Conservation (phyloP, 1,140 invertebrate genomes). For the Phymorhynchus buccinoides region DNA sequence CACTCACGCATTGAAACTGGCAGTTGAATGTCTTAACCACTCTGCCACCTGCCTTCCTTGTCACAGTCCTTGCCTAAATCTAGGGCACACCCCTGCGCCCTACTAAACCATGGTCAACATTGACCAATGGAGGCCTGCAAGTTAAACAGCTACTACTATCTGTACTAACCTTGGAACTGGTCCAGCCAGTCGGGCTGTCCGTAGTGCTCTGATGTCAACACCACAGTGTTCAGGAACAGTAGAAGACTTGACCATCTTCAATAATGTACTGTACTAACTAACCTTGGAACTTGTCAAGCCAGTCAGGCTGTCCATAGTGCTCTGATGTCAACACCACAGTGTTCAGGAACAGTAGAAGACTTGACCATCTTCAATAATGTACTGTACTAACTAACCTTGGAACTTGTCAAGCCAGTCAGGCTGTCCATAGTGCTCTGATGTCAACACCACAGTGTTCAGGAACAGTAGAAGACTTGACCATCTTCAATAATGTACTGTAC, state of each 20-base stretch:
- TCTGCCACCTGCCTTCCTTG: too few species aligned
- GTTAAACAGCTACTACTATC: too few species aligned
- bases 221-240: conserved; percentile 74
- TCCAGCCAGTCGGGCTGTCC: conserved; percentile 94
- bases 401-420: conserved; percentile 95
- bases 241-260: too few species aligned
- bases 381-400: conserved; percentile 92
- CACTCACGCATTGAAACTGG: too few species aligned
- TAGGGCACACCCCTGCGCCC: too few species aligned
- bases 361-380: too few species aligned
- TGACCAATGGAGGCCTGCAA: too few species aligned
- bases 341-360: conserved; percentile 74
- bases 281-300: conserved; percentile 98
- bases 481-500: too few species aligned
- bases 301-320: conserved; percentile 93
- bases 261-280: too few species aligned
- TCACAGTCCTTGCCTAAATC: too few species aligned
- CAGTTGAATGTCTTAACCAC: too few species aligned
- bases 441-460: conserved; percentile 78
- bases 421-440: conserved; percentile 98
- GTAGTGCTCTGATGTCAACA: conserved; percentile 97
- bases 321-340: conserved; percentile 89
- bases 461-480: conserved; percentile 89
- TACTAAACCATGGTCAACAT: too few species aligned
- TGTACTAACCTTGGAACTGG: conserved; percentile 89